These are phyloP conservation scores for Botrylloides violaceus DNA, from an alignment of 23 tunicate genomes.

Conservation along the genomic window DNA sequence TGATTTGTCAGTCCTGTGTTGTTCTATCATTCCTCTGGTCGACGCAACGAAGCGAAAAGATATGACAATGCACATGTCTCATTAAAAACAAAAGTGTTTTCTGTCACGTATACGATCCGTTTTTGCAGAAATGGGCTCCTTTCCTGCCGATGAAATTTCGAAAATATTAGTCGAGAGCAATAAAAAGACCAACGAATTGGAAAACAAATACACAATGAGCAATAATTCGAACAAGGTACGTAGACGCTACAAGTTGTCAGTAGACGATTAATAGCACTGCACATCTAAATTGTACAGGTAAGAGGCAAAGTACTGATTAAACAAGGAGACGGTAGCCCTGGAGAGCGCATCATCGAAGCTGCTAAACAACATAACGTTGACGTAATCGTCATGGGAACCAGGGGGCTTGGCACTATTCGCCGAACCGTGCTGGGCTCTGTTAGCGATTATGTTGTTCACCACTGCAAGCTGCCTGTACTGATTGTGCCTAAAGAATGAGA, in stretches of 20 bases:
- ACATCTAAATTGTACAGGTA: neutral
- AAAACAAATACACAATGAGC: conserved; percentile 16
- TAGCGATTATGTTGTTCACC: conserved; percentile 63
- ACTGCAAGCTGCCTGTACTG: conserved; percentile 50
- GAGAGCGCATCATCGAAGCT: conserved; percentile 23
- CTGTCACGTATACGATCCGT: too few relatives aligned
- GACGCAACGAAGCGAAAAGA: too few relatives aligned
- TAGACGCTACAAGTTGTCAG: neutral
- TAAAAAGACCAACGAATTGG: conserved; percentile 22
- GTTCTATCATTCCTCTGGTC: too few relatives aligned
- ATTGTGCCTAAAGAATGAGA: conserved; percentile 26
- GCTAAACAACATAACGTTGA: conserved; percentile 31
- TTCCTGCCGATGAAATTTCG: conserved; percentile 49
- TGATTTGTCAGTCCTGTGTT: too few relatives aligned
- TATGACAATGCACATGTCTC: too few relatives aligned
- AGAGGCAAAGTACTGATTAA: neutral
- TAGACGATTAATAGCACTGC: neutral
- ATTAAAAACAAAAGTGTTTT: too few relatives aligned
- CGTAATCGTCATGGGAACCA: conserved; percentile 49
- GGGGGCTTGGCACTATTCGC: conserved; percentile 44
- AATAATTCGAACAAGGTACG: conserved; percentile 19
- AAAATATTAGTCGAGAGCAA: conserved; percentile 30
- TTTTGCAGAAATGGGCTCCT: conserved; percentile 25
- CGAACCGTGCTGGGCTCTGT: conserved; percentile 66
- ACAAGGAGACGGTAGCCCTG: conserved; percentile 17